Percentiles rank a stretch among this genome's conserved stretches.
These are phyloP conservation scores for Drosophila lini DNA, from an alignment of 1,140 invertebrate genomes.

Conservation along the genomic window DNA sequence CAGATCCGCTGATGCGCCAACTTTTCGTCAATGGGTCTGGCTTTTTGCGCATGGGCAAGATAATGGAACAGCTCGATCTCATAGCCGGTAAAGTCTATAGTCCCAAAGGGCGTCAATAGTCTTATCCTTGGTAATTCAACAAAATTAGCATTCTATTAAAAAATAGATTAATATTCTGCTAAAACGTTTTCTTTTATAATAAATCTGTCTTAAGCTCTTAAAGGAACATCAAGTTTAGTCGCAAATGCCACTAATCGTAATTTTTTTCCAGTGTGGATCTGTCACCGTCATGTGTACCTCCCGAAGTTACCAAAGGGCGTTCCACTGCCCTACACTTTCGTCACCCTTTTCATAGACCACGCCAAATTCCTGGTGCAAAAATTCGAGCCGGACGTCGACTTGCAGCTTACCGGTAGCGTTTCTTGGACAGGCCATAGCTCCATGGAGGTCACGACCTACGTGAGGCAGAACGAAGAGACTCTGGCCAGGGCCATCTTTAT, in stretches of 20 bases:
- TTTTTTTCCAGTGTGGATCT: conserved; percentile 85
- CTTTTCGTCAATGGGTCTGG: conserved; percentile 88
- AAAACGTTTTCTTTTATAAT: too few species aligned
- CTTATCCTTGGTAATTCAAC: neutral
- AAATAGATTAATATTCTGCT: too few species aligned
- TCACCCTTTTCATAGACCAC: conserved; percentile 90
- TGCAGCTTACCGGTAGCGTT: conserved; percentile 89
- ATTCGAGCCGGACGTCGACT: conserved; percentile 86
- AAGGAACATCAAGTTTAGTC: neutral
- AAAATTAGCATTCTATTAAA: neutral
- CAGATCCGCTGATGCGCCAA: conserved; percentile 86
- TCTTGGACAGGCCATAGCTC: conserved; percentile 90
- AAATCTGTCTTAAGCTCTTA: too few species aligned
- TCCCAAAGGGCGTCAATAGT: neutral
- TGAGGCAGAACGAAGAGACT: conserved; percentile 85
- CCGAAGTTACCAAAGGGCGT: conserved; percentile 85
- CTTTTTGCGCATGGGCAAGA: conserved; percentile 88
- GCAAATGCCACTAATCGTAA: neutral
- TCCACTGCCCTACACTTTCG: conserved; percentile 88
- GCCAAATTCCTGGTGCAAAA: conserved; percentile 84
- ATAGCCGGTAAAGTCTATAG: conserved; percentile 87
- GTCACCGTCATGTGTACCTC: conserved; percentile 89
- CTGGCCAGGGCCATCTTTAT: conserved; percentile 88
- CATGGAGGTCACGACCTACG: conserved; percentile 89
- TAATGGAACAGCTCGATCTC: conserved; percentile 92